Evolutionary conservation across 2,888 invertebrate species (phyloP).

Genomic region (Sipunculus nudus): DNA sequence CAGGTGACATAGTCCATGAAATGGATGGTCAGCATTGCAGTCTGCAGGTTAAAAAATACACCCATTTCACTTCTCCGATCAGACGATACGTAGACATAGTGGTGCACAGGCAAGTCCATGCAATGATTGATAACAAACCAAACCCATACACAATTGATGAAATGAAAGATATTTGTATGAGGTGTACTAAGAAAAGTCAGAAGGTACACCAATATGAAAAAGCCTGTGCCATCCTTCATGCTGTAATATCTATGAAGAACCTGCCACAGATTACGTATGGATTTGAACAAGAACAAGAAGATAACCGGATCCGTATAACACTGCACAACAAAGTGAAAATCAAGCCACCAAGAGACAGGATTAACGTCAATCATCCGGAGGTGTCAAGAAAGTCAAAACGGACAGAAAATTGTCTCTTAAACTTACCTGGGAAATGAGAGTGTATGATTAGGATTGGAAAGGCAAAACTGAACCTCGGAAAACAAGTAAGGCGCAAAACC

Average conservation of each 20-base stretch:
- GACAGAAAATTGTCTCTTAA: neutral
- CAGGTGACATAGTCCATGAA: conserved; percentile 38
- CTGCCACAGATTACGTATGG: no score
- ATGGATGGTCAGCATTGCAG: conserved; percentile 78
- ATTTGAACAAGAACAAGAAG: neutral
- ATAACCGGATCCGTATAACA: neutral
- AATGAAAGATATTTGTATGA: conserved; percentile 39
- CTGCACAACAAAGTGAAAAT: neutral
- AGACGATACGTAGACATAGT: conserved; percentile 84
- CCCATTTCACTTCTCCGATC: conserved; percentile 95
- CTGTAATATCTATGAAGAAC: no score
- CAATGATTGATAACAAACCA: conserved; percentile 42
- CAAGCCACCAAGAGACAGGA: no score
- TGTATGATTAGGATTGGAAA: no score
- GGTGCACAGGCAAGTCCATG: conserved; percentile 78
- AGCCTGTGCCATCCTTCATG: no score
- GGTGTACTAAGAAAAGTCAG: conserved; percentile 18
- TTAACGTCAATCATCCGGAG: no score
- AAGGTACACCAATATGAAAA: conserved; percentile 22
- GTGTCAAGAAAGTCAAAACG: neutral
- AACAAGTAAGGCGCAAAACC: no score
- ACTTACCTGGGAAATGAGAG: neutral
- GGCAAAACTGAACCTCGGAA: no score
- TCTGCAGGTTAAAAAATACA: conserved; percentile 84
- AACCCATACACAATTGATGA: conserved; percentile 47